Base-by-base conservation (phyloP, 2,888 invertebrate genomes). In the Lacanobia oleracea region DNA sequence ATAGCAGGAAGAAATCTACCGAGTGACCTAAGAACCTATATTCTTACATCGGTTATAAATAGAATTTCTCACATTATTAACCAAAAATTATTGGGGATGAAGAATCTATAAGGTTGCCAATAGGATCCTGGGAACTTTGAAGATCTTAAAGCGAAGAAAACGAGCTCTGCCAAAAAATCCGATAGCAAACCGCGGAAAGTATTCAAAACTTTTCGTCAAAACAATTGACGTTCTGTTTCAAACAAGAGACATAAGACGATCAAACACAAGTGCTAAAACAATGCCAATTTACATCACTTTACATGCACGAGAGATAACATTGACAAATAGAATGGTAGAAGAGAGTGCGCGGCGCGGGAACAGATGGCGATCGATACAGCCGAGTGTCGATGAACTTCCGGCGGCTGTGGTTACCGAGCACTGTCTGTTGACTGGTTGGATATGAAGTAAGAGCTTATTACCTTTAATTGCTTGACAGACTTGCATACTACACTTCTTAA, bases 371-470 rank as follows among this genome's bases (percentile, higher is more conserved):
- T 60, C 54, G 59, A 64, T 56, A n/a, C n/a, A 66, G 53, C 33
- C n/a, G 37, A 18, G 54, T 73, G 79, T 67, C 82, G 61, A 57
- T 82, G 72, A 62, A 72, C 78, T 68, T 71, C 69, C 65, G 75
- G 45, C 9, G 21, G 18, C 33, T 62, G 67, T 33, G 54, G 50
- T 33, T 60, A 50, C 27, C 21, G 23, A 21, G 18, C 27, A 21
- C 53, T 18, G 54, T 48, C 48, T 60, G 14, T 40, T 8, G 23
- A 12, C 33, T 45, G 43, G 9, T 10, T 27, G 51, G 9, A 14
- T 48, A 18, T 18, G n/a, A 43, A 56, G 16, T 43, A n/a, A 6
- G 18, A 14, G 21, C 12, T 45, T 9, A 51, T 21, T 8, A 48
- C 18, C 48, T 8, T 18, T 21, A 37, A 37, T n/a, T 6, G 56